A percentile compares a stretch with the other conserved stretches of the same genome.
phyloP scores from a whole-genome alignment of 23 tunicate species.

The Styela clava region DNA sequence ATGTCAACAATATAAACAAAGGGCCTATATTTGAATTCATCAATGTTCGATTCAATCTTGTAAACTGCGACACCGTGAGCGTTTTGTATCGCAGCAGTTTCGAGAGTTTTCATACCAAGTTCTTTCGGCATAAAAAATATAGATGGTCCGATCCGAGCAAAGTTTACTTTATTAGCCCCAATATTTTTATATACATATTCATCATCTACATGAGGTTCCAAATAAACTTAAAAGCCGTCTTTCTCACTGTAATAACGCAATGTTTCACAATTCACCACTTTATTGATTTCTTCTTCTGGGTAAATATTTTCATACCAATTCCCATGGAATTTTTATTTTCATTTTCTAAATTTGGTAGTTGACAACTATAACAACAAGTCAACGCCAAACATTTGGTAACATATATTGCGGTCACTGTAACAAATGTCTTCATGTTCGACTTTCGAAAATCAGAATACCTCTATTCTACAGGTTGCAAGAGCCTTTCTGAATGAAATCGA shows the following conservation, averaged over 20 bases:
- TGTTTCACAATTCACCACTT: neutral
- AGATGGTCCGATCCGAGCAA: neutral
- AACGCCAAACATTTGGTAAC: neutral
- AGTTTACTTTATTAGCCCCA: neutral
- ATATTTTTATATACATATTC: neutral
- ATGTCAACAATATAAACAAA: neutral
- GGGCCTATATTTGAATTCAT: neutral
- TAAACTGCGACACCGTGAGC: neutral
- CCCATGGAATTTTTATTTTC: neutral
- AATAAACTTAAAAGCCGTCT: neutral
- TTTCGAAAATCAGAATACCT: too few species aligned
- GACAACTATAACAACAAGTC: neutral
- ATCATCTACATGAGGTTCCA: neutral
- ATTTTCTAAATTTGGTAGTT: neutral
- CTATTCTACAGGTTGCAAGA: too few species aligned
- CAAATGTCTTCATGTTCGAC: neutral
- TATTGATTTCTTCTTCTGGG: neutral
- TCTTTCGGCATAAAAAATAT: neutral
- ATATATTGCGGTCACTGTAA: neutral
- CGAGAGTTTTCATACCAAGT: neutral
- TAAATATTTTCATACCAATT: neutral
- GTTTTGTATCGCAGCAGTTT: neutral
- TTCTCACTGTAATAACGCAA: neutral
- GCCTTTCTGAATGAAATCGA: too few species aligned
- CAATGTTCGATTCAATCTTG: neutral